Evolutionary conservation across 2,888 invertebrate genomes (phyloP).

Genomic region (Dryadula phaetusa): DNA sequence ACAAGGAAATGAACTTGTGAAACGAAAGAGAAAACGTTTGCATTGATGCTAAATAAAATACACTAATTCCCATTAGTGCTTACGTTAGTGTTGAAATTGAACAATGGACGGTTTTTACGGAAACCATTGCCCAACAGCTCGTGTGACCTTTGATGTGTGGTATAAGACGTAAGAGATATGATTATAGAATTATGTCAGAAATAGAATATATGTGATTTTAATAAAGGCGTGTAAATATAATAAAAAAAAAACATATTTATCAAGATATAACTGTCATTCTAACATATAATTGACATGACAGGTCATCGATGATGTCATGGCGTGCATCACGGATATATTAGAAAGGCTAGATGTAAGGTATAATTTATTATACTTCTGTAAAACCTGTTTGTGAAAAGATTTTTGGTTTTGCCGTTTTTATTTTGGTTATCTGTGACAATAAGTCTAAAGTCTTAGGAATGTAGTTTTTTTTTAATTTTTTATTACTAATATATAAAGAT

Average conservation of each 20-base stretch:
- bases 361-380: neutral
- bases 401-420: no score
- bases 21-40: constrained; percentile 36
- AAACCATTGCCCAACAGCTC: constrained; percentile 67
- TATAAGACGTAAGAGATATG: constrained; percentile 48
- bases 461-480: no score
- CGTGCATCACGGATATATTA: constrained; percentile 38
- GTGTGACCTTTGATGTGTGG: constrained; percentile 63
- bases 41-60: constrained; percentile 24
- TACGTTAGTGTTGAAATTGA: constrained; percentile 53
- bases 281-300: no score
- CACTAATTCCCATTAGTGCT: constrained; percentile 29
- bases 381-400: constrained; percentile 22
- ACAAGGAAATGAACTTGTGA: constrained; percentile 21
- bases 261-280: no score
- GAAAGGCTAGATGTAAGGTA: constrained; percentile 31
- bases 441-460: no score
- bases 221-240: no score
- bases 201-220: no score
- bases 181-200: no score
- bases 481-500: no score
- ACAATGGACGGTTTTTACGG: constrained; percentile 72
- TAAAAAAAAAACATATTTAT: no score
- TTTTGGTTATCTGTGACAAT: no score
- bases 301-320: constrained; percentile 37